A percentile compares a stretch with the other conserved stretches of the same genome.
Evolutionary conservation across 2,797 vertebrate species (phyloP).

Genomic region (Crotalus adamanteus): DNA sequence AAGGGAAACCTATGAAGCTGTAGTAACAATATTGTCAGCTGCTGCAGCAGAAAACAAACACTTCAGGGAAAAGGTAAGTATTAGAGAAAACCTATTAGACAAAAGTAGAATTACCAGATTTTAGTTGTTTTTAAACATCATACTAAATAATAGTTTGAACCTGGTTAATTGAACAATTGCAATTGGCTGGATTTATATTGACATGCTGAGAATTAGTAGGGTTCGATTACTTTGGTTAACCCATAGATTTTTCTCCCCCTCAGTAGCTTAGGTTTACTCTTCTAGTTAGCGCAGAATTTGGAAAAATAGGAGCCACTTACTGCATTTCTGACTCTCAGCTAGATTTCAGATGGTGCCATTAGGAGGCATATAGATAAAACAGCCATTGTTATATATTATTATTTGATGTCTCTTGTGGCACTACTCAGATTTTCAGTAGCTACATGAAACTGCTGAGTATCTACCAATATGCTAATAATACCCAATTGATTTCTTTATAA

Average conservation of each 20-base stretch:
- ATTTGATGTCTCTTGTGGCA: background rate
- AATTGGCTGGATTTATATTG: background rate
- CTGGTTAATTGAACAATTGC: background rate
- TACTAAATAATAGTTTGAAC: background rate
- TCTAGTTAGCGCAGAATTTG: background rate
- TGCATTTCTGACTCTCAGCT: background rate
- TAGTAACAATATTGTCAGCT: slow-evolving; percentile 77
- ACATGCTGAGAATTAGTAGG: background rate
- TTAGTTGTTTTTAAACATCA: background rate
- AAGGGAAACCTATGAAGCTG: slow-evolving; percentile 77
- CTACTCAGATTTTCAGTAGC: background rate
- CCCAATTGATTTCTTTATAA: background rate
- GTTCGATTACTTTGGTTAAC: background rate
- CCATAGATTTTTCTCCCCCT: background rate
- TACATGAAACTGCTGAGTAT: background rate
- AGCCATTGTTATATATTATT: background rate
- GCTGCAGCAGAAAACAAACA: slow-evolving; percentile 76
- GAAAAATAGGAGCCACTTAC: background rate
- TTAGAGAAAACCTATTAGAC: background rate
- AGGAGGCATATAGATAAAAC: background rate
- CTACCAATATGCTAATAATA: background rate
- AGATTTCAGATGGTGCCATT: background rate
- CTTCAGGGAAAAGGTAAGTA: slow-evolving; percentile 88
- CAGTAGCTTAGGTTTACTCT: background rate
- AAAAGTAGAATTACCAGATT: background rate